Percentiles rank a stretch among this genome's conserved stretches.
These are phyloP conservation scores for Thecocarcelia acutangulata DNA, from an alignment of 2,888 invertebrate species.

Conservation along the genomic window DNA sequence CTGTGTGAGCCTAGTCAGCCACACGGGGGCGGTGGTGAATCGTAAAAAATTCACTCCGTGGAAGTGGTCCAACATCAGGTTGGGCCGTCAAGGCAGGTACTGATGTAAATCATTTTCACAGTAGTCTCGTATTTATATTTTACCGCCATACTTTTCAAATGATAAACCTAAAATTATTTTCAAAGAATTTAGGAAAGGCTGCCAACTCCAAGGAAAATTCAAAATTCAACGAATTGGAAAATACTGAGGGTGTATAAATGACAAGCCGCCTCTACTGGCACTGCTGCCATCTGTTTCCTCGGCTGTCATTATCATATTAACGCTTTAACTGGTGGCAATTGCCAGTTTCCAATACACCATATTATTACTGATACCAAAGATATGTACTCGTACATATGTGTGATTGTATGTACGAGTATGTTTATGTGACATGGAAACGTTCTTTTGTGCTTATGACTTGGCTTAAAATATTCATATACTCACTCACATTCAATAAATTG, in stretches of 20 bases:
- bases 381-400: too few relatives aligned
- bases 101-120: too few relatives aligned
- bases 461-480: constrained; percentile 1
- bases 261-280: constrained; percentile 13
- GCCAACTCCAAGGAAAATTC: constrained; percentile 22
- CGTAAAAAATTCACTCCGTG: too few relatives aligned
- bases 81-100: too few relatives aligned
- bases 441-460: constrained; percentile 16
- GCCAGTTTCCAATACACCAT: constrained; percentile 19
- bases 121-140: too few relatives aligned
- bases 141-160: not conserved
- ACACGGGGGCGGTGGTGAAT: too few relatives aligned
- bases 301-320: constrained; percentile 40
- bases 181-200: not conserved
- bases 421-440: constrained; percentile 53
- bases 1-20: too few relatives aligned
- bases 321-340: constrained; percentile 50
- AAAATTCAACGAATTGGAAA: constrained; percentile 77
- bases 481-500: constrained; percentile 3
- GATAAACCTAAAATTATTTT: not conserved
- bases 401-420: not conserved
- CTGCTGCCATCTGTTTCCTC: constrained; percentile 4
- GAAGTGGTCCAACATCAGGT: too few relatives aligned
- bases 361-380: not conserved
- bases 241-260: constrained; percentile 73